Percentiles rank a stretch among this genome's conserved stretches.
phyloP scores from a whole-genome alignment of 2,113 vertebrate species.

The Leptobrachium ailaonicum region DNA sequence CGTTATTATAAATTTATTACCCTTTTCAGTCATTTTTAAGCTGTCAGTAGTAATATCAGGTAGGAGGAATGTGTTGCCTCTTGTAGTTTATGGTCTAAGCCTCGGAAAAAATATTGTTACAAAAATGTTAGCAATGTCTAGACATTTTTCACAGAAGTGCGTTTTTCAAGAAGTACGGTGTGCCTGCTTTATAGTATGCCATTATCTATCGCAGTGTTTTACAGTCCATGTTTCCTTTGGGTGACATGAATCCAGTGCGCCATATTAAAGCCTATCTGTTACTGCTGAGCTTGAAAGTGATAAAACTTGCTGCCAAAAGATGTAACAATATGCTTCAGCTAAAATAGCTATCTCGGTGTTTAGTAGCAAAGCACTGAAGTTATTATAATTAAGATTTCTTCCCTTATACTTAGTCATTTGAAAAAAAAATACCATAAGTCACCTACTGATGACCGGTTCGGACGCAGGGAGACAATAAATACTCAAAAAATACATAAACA shows the following conservation, averaged over 20 bases:
- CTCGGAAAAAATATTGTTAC: not conserved
- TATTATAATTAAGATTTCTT: not conserved
- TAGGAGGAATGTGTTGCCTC: not conserved
- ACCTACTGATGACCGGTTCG: too few relatives aligned
- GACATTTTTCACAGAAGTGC: slow-evolving; percentile 10
- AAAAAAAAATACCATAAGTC: too few relatives aligned
- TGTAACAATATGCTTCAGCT: not conserved
- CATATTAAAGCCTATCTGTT: slow-evolving; percentile 6
- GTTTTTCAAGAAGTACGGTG: not conserved
- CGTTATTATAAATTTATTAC: slow-evolving; percentile 8
- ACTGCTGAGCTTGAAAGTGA: not conserved
- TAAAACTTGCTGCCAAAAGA: not conserved
- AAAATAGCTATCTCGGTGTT: too few relatives aligned
- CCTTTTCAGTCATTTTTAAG: not conserved
- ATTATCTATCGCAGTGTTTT: slow-evolving; percentile 16
- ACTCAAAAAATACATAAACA: too few relatives aligned
- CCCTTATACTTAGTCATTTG: too few relatives aligned
- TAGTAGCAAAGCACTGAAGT: not conserved
- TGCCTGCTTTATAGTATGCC: not conserved
- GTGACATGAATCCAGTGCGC: not conserved
- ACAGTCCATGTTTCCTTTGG: not conserved
- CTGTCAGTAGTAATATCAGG: not conserved
- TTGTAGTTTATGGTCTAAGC: slow-evolving; percentile 14
- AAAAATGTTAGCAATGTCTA: slow-evolving; percentile 9
- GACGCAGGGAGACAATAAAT: too few relatives aligned